Conservation (phyloP, 2,797 vertebrate species). For the Cossypha heuglini region DNA sequence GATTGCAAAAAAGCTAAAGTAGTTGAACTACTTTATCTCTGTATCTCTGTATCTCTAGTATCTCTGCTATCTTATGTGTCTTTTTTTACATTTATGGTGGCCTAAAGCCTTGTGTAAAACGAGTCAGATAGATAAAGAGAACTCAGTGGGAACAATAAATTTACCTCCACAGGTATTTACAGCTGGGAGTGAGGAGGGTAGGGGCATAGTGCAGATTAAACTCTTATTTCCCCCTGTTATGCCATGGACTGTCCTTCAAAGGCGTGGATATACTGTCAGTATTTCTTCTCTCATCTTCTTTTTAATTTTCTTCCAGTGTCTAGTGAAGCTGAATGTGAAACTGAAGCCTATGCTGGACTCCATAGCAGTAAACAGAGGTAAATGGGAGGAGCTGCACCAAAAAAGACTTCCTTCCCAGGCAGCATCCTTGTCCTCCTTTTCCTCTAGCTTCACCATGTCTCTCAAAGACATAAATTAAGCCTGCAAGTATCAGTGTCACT, state of each 20-base stretch:
- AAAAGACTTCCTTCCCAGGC: constrained; percentile 79
- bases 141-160: background rate
- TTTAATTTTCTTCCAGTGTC: constrained; percentile 75
- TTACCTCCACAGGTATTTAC: background rate
- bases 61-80: background rate
- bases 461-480: constrained; percentile 68
- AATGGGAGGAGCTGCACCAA: constrained; percentile 93
- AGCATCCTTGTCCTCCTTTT: constrained; percentile 21
- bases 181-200: background rate
- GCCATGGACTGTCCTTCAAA: background rate
- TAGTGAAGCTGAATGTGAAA: constrained; percentile 93
- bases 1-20: background rate
- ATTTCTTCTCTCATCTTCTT: background rate
- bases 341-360: constrained; percentile 95
- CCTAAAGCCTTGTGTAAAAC: background rate
- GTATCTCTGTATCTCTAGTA: background rate
- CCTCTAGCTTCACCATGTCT: constrained; percentile 34
- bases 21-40: background rate
- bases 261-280: background rate
- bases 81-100: background rate
- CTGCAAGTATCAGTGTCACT: background rate
- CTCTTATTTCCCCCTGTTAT: background rate
- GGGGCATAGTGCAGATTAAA: background rate
- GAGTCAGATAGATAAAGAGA: background rate
- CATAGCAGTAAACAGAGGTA: constrained; percentile 86